phyloP scores from a whole-genome alignment of 2,113 vertebrate genomes.

The Alexandromys fortis region DNA sequence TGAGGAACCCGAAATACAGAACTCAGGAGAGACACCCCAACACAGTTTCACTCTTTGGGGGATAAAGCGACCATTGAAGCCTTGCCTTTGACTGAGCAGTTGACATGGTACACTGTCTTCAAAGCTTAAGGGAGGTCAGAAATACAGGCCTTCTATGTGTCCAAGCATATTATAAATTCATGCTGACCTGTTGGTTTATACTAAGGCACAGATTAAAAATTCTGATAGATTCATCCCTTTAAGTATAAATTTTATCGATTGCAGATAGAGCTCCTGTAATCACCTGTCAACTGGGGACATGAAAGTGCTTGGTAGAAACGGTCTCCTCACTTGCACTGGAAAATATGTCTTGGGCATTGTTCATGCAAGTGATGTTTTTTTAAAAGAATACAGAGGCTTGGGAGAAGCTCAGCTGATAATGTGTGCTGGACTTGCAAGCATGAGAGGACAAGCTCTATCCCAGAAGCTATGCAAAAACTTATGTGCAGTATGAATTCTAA shows the following conservation, averaged over 20 bases:
- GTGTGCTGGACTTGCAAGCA: not conserved
- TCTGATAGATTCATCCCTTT: constrained; percentile 96
- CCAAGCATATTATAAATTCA: constrained; percentile 98
- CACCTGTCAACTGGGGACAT: not conserved
- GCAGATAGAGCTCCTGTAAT: constrained; percentile 92
- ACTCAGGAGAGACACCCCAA: not conserved
- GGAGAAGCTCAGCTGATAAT: not conserved
- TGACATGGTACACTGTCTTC: not conserved
- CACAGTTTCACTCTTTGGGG: not conserved
- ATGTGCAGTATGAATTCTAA: not conserved
- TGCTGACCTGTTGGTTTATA: constrained; percentile 96
- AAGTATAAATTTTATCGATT: constrained; percentile 96
- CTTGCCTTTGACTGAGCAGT: not conserved
- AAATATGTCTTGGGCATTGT: not conserved
- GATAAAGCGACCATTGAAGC: not conserved
- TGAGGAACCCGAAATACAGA: constrained; percentile 10
- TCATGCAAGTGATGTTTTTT: not conserved
- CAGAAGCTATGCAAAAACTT: not conserved
- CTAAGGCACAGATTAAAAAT: constrained; percentile 97
- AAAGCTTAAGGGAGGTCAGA: constrained; percentile 13
- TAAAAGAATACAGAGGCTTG: not conserved
- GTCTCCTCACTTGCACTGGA: not conserved
- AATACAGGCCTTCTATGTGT: constrained; percentile 91
- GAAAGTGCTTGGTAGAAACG: not conserved
- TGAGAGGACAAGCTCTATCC: not conserved